Conservation (phyloP, 2,888 invertebrate genomes). For the Macrophya alboannulata region DNA sequence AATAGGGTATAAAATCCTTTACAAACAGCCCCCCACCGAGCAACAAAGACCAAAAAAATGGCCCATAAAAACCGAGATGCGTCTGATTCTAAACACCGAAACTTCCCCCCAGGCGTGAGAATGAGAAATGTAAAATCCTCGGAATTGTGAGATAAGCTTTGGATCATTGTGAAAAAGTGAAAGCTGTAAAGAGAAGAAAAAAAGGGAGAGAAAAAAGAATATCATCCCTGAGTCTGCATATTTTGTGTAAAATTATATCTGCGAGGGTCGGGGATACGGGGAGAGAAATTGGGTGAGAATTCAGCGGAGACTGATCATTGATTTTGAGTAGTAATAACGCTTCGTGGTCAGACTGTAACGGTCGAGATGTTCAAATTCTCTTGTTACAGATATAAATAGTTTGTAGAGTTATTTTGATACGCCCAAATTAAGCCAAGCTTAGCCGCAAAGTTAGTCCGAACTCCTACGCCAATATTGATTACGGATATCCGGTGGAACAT, state of each 20-base stretch:
- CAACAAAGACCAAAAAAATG: neutral
- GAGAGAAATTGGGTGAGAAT: neutral
- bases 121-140: constrained; percentile 4
- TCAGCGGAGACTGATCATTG: neutral
- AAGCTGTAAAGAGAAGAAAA: neutral
- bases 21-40: neutral
- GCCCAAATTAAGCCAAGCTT: neutral
- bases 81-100: neutral
- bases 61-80: neutral
- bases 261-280: neutral
- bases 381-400: neutral
- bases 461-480: neutral
- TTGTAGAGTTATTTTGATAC: constrained; percentile 10
- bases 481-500: neutral
- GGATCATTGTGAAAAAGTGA: neutral
- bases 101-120: neutral
- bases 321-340: constrained; percentile 20
- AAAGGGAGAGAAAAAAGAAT: too few relatives aligned
- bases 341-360: constrained; percentile 3
- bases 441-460: neutral
- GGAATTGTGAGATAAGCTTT: neutral
- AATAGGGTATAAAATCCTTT: neutral
- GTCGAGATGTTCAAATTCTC: neutral
- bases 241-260: neutral
- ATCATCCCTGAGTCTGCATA: neutral